Percentiles rank a stretch among this genome's conserved stretches.
Conservation (phyloP, 2,797 vertebrate species). For the Sebastes paucispinis region DNA sequence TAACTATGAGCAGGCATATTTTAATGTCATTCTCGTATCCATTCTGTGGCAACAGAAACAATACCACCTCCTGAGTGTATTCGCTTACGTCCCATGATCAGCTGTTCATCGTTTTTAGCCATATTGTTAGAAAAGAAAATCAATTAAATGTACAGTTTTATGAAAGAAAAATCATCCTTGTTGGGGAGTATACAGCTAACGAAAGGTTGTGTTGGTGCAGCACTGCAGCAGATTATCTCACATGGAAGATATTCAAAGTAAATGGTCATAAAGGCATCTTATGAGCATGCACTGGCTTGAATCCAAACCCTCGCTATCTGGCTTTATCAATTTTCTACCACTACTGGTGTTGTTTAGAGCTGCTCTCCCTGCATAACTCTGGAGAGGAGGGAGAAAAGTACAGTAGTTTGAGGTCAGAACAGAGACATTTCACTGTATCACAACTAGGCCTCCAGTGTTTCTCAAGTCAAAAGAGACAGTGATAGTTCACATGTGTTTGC, state of each 20-base stretch:
- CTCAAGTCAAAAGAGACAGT: neutral
- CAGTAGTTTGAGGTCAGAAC: neutral
- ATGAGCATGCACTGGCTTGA: neutral
- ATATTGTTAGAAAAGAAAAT: constrained; percentile 23
- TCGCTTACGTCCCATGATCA: constrained; percentile 1
- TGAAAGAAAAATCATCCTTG: neutral
- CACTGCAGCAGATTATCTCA: constrained; percentile 5
- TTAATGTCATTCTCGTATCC: neutral
- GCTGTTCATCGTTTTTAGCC: constrained; percentile 3
- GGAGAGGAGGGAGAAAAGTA: neutral
- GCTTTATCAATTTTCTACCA: neutral
- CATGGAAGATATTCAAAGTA: neutral
- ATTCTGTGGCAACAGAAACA: neutral
- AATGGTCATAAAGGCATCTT: neutral
- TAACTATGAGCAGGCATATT: neutral
- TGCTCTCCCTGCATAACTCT: neutral
- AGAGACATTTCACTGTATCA: constrained; percentile 3
- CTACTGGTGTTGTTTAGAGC: neutral
- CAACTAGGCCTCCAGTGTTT: neutral
- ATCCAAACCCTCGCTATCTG: neutral
- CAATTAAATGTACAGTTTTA: constrained; percentile 16
- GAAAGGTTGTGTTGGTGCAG: neutral
- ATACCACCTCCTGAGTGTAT: neutral
- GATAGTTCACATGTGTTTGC: neutral
- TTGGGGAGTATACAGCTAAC: neutral